phyloP scores from a whole-genome alignment of 1,140 invertebrate genomes.

The Tenebrio molitor region DNA sequence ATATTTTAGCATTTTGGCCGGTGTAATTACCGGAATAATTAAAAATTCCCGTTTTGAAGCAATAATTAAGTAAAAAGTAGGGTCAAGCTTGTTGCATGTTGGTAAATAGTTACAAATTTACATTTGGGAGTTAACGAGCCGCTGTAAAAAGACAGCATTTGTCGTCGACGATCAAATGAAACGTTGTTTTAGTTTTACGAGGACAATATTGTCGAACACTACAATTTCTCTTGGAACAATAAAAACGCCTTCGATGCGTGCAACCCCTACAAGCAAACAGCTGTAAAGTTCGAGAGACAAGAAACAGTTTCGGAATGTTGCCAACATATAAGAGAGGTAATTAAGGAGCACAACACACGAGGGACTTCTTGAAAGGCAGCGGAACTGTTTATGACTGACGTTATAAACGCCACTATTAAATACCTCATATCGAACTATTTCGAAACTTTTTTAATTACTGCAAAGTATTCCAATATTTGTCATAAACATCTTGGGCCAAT shows the following conservation, averaged over 20 bases:
- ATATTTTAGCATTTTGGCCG: conserved; percentile 5
- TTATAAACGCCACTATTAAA: neutral
- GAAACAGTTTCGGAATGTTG: conserved; percentile 33
- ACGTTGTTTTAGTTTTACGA: conserved; percentile 30
- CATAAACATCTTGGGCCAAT: conserved; percentile 7
- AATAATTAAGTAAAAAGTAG: conserved; percentile 2
- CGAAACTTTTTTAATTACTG: conserved; percentile 29
- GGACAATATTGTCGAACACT: conserved; percentile 37
- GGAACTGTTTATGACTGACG: conserved; percentile 12
- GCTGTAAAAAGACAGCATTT: conserved; percentile 27
- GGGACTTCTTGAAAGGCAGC: conserved; percentile 22
- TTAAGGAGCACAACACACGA: conserved; percentile 5
- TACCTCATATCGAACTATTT: conserved; percentile 11
- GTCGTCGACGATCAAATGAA: conserved; percentile 22
- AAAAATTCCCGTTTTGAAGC: conserved; percentile 2
- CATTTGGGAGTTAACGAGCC: conserved; percentile 18
- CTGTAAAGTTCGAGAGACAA: conserved; percentile 23
- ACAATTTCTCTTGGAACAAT: conserved; percentile 32
- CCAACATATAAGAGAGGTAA: conserved; percentile 39
- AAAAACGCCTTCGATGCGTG: conserved; percentile 33
- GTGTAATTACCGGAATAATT: neutral
- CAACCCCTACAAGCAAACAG: conserved; percentile 34
- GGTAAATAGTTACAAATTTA: conserved; percentile 12
- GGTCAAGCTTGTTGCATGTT: conserved; percentile 30
- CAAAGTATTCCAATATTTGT: no score